These are phyloP conservation scores for Notolepis coatsorum DNA, from an alignment of 2,797 vertebrate genomes.

Conservation along the genomic window DNA sequence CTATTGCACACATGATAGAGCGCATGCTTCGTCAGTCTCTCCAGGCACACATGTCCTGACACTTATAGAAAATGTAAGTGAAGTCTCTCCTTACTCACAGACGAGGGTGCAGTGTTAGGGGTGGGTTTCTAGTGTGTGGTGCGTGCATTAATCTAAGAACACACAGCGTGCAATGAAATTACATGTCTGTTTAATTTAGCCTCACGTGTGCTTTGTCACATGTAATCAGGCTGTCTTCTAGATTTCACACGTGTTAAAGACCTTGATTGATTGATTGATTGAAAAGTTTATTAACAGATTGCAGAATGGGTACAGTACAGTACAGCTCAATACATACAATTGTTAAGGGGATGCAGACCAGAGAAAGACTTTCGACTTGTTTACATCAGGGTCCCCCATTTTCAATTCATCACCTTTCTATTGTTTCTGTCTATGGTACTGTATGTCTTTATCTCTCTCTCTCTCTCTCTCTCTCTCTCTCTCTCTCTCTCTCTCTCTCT, in stretches of 20 bases:
- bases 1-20: not conserved
- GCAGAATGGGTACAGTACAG: too few species aligned
- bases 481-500: constrained; percentile 18
- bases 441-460: not conserved
- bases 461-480: not conserved
- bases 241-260: constrained; percentile 15
- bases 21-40: constrained; percentile 30
- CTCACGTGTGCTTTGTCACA: constrained; percentile 33
- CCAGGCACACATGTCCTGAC: constrained; percentile 19
- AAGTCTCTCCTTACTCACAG: constrained; percentile 26
- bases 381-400: too few species aligned
- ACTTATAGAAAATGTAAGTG: constrained; percentile 3
- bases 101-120: not conserved
- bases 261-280: too few species aligned
- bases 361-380: too few species aligned
- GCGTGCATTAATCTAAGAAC: not conserved
- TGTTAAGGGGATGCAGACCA: too few species aligned
- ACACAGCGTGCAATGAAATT: constrained; percentile 1
- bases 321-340: too few species aligned
- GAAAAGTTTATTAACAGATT: too few species aligned
- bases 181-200: constrained; percentile 25
- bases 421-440: constrained; percentile 3
- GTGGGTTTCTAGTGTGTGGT: not conserved
- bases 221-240: constrained; percentile 36
- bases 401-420: not conserved